Percentiles rank a stretch among this genome's conserved stretches.
Evolutionary conservation across 2,113 vertebrate species (phyloP).

Genomic region (Uria lomvia): DNA sequence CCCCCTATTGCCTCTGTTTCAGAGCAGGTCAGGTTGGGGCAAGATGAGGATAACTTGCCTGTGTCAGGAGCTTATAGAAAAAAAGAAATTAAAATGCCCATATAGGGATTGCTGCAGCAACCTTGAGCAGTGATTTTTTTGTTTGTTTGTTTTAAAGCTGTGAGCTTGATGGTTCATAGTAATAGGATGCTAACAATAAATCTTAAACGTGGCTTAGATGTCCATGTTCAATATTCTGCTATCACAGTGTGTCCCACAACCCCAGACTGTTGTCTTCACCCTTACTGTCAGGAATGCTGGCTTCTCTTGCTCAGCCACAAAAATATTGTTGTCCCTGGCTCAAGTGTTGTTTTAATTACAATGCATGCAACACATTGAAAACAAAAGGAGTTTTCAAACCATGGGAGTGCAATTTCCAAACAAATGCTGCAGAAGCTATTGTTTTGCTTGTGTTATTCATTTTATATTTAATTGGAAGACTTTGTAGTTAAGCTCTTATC

Average conservation of each 20-base stretch:
- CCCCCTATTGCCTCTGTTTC: neutral
- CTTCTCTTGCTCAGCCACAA: neutral
- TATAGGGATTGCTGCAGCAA: neutral
- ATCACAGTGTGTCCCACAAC: neutral
- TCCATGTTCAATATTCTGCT: neutral
- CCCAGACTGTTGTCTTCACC: neutral
- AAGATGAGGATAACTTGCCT: neutral
- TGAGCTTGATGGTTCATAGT: neutral
- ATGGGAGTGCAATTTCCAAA: neutral
- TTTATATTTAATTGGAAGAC: constrained; percentile 1
- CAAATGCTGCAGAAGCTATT: neutral
- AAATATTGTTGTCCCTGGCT: neutral
- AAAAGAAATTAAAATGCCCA: neutral
- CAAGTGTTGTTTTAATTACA: neutral
- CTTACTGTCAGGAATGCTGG: neutral
- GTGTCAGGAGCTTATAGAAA: neutral
- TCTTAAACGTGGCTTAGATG: neutral
- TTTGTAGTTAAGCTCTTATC: constrained; percentile 35
- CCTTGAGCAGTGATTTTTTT: neutral
- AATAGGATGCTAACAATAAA: neutral
- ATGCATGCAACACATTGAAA: neutral
- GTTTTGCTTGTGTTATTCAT: neutral
- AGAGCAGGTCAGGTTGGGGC: neutral
- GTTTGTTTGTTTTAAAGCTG: neutral
- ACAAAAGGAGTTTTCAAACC: neutral